A percentile compares a stretch with the other conserved stretches of the same genome.
Evolutionary conservation across 2,113 vertebrate species (phyloP).

Genomic region (Saccopteryx leptura): DNA sequence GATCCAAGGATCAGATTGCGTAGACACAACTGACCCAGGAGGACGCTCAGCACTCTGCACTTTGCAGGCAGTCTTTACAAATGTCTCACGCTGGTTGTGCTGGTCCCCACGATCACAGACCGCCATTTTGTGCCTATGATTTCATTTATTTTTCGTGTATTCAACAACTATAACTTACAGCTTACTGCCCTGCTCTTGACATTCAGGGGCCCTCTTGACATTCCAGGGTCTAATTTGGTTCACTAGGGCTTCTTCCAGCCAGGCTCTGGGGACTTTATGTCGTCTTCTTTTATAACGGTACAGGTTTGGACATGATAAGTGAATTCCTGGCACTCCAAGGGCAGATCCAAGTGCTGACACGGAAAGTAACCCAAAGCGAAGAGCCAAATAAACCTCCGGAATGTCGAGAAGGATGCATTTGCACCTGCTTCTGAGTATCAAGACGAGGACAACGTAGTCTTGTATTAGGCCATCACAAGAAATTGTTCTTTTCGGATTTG

Average conservation of each 20-base stretch:
- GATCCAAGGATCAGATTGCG: background rate
- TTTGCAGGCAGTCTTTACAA: background rate
- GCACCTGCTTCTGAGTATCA: background rate
- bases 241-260: background rate
- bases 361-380: background rate
- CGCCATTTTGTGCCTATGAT: background rate
- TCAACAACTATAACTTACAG: fast-evolving
- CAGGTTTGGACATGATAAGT: background rate
- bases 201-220: background rate
- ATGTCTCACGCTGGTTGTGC: background rate
- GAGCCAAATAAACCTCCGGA: background rate
- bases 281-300: background rate
- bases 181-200: background rate
- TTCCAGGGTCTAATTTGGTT: background rate
- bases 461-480: constrained; percentile 18
- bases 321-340: background rate
- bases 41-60: background rate
- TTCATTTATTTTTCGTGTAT: background rate
- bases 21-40: too few species aligned
- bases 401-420: background rate
- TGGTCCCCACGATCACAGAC: background rate
- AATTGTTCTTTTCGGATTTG: constrained; percentile 75
- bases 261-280: too few species aligned
- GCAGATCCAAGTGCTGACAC: background rate
- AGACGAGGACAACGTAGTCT: background rate